Evolutionary conservation across 1,140 invertebrate genomes (phyloP).

Genomic region (Aphaenogaster floridana): DNA sequence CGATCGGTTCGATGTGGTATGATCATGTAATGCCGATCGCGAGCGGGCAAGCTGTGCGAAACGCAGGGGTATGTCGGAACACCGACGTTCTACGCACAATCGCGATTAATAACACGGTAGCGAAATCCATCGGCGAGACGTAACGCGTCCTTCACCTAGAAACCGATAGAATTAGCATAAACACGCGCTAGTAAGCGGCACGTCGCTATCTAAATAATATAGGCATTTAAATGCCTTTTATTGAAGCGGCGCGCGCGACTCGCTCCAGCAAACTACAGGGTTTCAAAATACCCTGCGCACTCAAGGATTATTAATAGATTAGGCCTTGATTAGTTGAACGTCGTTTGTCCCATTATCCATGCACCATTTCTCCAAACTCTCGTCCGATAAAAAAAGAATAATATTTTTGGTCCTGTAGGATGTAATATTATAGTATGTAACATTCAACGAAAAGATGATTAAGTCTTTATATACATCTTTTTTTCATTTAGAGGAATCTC

Average conservation of each 20-base stretch:
- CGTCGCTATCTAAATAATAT: slow-evolving; percentile 51
- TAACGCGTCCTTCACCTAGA: slow-evolving; percentile 57
- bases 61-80: background rate
- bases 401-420: background rate
- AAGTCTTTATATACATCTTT: background rate
- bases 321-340: background rate
- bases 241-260: background rate
- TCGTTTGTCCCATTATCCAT: background rate
- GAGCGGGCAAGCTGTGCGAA: background rate
- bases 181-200: slow-evolving; percentile 8
- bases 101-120: slow-evolving; percentile 34
- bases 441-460: background rate
- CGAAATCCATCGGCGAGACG: slow-evolving; percentile 22
- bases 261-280: background rate
- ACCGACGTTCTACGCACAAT: background rate
- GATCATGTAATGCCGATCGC: background rate
- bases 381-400: background rate
- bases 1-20: background rate
- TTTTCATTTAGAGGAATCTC: background rate
- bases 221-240: slow-evolving; percentile 56
- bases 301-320: slow-evolving; percentile 13
- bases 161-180: slow-evolving; percentile 57
- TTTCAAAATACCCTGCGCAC: slow-evolving; percentile 8
- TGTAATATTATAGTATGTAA: background rate
- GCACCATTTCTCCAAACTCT: background rate